These are phyloP conservation scores for Rhynchotus rufescens DNA, from an alignment of 2,797 vertebrate genomes.

Conservation along the genomic window DNA sequence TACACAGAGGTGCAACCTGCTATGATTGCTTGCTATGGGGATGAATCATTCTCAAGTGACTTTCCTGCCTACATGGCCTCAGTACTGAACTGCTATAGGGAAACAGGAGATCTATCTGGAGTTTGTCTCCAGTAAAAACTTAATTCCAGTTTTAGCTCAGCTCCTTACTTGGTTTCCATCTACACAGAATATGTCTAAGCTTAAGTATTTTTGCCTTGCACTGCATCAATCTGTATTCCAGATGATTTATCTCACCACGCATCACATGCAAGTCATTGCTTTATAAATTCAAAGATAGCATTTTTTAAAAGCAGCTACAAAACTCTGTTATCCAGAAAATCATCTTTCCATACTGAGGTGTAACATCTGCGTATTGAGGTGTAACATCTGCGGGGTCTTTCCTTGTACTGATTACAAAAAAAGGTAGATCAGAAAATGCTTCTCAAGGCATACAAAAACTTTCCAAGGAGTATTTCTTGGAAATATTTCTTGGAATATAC, in stretches of 20 bases:
- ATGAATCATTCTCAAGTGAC: not conserved
- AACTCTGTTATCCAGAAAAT: not conserved
- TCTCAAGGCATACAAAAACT: not conserved
- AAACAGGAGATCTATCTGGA: not conserved
- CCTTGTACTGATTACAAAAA: not conserved
- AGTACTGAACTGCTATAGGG: not conserved
- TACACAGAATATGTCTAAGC: not conserved
- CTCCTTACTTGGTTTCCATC: not conserved
- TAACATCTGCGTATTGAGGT: fast-evolving
- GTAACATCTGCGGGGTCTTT: not conserved
- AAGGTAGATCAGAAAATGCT: not conserved
- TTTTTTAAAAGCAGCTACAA: not conserved
- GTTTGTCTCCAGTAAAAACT: not conserved
- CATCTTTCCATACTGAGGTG: not conserved
- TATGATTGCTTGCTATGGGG: not conserved
- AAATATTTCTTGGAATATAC: not conserved
- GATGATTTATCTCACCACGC: not conserved
- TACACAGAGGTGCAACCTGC: not conserved
- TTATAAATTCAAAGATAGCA: not conserved
- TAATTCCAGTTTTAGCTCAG: not conserved
- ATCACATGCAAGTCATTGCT: not conserved
- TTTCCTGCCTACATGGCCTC: not conserved
- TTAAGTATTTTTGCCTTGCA: not conserved
- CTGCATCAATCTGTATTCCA: not conserved
- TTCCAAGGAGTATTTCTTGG: not conserved